A percentile compares a stretch with the other conserved stretches of the same genome.
phyloP scores from a whole-genome alignment of 2,888 invertebrate species.

The Melinaea menophilus region DNA sequence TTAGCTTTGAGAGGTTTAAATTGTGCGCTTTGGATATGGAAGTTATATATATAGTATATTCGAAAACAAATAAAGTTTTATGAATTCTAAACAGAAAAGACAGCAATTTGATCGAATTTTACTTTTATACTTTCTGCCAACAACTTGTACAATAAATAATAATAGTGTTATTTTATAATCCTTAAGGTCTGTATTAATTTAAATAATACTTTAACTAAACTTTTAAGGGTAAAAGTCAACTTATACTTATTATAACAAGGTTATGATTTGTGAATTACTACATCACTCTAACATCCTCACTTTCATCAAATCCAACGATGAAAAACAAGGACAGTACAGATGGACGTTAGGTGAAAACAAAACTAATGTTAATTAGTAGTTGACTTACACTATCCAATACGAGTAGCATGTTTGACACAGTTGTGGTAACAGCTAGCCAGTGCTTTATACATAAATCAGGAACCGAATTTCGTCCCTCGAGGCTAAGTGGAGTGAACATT shows the following conservation, averaged over 20 bases:
- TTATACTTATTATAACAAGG: too few species aligned
- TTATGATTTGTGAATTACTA: too few species aligned
- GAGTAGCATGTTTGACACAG: not conserved
- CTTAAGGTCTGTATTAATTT: too few species aligned
- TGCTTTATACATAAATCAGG: conserved; percentile 6
- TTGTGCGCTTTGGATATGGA: conserved; percentile 3
- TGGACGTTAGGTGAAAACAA: not conserved
- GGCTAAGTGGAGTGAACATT: conserved; percentile 8
- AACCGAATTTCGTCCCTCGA: conserved; percentile 8
- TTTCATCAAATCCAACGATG: too few species aligned
- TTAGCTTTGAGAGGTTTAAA: conserved; percentile 18
- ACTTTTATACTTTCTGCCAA: not conserved
- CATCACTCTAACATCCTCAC: too few species aligned
- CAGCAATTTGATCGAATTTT: not conserved
- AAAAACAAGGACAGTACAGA: too few species aligned
- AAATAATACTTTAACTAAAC: too few species aligned
- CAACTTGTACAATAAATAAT: too few species aligned
- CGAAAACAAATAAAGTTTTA: not conserved
- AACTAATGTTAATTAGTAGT: not conserved
- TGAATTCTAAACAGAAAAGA: not conserved
- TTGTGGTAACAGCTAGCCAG: conserved; percentile 4
- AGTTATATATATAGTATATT: not conserved
- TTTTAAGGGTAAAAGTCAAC: too few species aligned
- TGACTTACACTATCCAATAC: not conserved
- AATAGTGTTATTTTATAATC: too few species aligned